Conservation (phyloP, 2,797 vertebrate genomes). For the Lutra lutra region DNA sequence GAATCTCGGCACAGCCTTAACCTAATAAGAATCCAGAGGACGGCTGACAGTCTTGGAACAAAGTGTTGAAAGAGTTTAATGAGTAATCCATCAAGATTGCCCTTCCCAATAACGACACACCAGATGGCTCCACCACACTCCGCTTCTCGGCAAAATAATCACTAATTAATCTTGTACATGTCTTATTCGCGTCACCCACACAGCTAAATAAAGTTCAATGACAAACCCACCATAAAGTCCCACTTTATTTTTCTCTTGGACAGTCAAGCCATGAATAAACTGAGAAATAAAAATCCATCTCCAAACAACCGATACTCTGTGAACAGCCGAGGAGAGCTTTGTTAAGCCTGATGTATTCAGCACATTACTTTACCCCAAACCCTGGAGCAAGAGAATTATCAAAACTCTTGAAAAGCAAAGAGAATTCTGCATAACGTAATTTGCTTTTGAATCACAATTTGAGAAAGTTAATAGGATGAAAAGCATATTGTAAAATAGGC, state of each 20-base stretch:
- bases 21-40: not conserved
- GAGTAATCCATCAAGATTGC: conserved; percentile 67
- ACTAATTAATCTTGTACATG: conserved; percentile 69
- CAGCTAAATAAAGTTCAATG: conserved; percentile 73
- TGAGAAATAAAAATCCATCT: conserved; percentile 37
- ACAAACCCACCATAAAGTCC: conserved; percentile 54
- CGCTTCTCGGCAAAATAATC: conserved; percentile 71
- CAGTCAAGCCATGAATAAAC: not conserved
- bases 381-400: not conserved
- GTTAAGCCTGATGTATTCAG: not conserved
- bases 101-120: conserved; percentile 68
- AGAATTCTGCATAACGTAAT: not conserved
- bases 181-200: conserved; percentile 74
- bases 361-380: not conserved
- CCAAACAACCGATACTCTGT: not conserved
- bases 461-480: not conserved
- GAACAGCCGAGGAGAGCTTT: not conserved
- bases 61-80: conserved; percentile 62
- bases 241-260: conserved; percentile 47
- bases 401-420: not conserved
- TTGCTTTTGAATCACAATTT: not conserved
- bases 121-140: conserved; percentile 78
- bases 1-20: not conserved
- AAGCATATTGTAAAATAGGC: not conserved
- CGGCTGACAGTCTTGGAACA: not conserved